These are phyloP conservation scores for Microplitis deprimator DNA, from an alignment of 2,888 invertebrate species.

Conservation along the genomic window DNA sequence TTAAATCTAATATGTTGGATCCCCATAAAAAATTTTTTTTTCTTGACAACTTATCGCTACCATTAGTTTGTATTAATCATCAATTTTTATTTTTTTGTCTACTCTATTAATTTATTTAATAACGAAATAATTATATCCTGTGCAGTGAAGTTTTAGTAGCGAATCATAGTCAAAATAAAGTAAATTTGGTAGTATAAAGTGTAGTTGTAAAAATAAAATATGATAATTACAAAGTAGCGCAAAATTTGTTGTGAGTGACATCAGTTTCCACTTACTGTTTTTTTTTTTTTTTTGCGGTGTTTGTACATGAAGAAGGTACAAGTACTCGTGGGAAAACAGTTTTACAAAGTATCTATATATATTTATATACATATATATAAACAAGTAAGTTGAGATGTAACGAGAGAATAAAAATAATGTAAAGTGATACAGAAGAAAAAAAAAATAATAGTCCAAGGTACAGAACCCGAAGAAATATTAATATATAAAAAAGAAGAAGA, in stretches of 20 bases:
- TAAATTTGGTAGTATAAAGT: background rate
- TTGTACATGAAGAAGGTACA: background rate
- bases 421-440: background rate
- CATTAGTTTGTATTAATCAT: background rate
- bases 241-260: conserved; percentile 47
- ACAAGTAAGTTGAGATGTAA: conserved; percentile 36
- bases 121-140: background rate
- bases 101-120: background rate
- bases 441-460: background rate
- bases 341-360: conserved; percentile 21
- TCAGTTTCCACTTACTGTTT: conserved; percentile 56
- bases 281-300: conserved; percentile 46
- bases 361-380: conserved; percentile 2
- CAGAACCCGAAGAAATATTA: too few relatives aligned
- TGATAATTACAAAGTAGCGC: conserved; percentile 25
- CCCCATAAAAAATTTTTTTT: background rate
- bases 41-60: background rate
- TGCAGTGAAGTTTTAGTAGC: background rate
- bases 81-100: background rate
- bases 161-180: background rate
- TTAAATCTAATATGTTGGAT: background rate
- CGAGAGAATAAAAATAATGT: conserved; percentile 16
- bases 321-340: conserved; percentile 48
- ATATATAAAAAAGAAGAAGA: too few relatives aligned
- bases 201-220: background rate